Percentiles rank a stretch among this genome's conserved stretches.
Conservation (phyloP, 2,797 vertebrate genomes). For the Gymnoscopelus braueri region DNA sequence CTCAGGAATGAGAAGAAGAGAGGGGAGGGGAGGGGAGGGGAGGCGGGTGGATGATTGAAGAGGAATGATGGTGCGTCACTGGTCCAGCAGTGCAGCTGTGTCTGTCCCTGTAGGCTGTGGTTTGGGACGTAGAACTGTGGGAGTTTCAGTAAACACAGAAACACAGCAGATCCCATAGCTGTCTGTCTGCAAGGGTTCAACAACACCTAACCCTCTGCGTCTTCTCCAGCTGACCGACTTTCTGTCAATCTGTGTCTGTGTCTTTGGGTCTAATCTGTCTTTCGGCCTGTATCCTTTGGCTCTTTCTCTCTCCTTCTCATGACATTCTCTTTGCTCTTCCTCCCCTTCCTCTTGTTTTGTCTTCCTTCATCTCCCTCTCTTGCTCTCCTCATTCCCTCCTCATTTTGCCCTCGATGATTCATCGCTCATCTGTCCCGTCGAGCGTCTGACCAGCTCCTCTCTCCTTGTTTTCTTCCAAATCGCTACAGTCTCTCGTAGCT, state of each 20-base stretch:
- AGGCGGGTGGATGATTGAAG: not conserved
- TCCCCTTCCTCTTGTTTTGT: not conserved
- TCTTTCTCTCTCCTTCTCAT: not conserved
- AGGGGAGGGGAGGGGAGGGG: not conserved
- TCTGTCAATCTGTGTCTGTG: constrained; percentile 19
- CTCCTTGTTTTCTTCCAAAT: not conserved
- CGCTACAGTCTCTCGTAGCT: constrained; percentile 11
- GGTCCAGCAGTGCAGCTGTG: constrained; percentile 2
- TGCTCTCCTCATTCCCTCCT: not conserved
- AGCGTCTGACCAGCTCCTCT: not conserved
- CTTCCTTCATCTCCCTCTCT: not conserved
- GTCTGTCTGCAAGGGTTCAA: not conserved
- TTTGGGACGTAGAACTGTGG: not conserved
- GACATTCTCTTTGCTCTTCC: not conserved
- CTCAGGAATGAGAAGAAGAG: not conserved
- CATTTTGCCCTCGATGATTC: not conserved
- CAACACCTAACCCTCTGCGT: not conserved
- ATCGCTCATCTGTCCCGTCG: not conserved
- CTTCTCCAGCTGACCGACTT: constrained; percentile 15
- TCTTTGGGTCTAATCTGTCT: constrained; percentile 7
- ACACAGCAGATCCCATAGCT: not conserved
- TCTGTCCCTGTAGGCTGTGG: not conserved
- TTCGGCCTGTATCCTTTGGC: constrained; percentile 3
- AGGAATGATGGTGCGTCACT: not conserved
- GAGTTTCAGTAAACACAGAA: not conserved